A percentile compares a stretch with the other conserved stretches of the same genome.
Evolutionary conservation across 2,888 invertebrate species (phyloP).

Genomic region (Crossocerus cetratus): DNA sequence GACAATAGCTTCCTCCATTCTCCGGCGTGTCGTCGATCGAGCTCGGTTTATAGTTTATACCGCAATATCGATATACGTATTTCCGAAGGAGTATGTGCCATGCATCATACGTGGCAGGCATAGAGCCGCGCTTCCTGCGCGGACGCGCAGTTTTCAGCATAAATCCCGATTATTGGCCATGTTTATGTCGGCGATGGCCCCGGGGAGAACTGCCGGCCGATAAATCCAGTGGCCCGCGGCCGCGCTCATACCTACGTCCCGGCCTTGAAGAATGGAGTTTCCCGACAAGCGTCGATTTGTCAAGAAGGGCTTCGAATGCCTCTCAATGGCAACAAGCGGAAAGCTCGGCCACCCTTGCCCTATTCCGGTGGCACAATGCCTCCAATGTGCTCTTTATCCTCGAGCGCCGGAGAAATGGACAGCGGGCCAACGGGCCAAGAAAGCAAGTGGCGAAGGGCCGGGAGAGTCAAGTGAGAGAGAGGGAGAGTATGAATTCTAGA

Average conservation of each 20-base stretch:
- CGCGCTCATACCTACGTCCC: slow-evolving; percentile 43
- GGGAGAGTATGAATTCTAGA: slow-evolving; percentile 47
- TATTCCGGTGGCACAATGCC: slow-evolving; percentile 69
- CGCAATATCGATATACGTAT: not conserved
- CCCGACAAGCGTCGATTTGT: slow-evolving; percentile 76
- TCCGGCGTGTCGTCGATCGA: no score
- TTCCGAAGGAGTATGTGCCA: slow-evolving; percentile 1
- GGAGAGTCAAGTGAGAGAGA: slow-evolving; percentile 2
- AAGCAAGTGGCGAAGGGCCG: slow-evolving; percentile 12
- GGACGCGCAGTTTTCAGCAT: slow-evolving; percentile 47
- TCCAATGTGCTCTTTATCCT: slow-evolving; percentile 68
- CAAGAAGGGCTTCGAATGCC: slow-evolving; percentile 74
- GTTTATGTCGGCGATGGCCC: slow-evolving; percentile 66
- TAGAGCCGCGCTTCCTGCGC: slow-evolving; percentile 34
- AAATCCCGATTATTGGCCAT: slow-evolving; percentile 71
- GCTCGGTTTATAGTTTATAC: no score
- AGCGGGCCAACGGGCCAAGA: slow-evolving; percentile 9
- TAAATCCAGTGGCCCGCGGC: slow-evolving; percentile 69
- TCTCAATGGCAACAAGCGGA: slow-evolving; percentile 74
- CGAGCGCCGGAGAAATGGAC: slow-evolving; percentile 45
- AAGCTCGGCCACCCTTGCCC: slow-evolving; percentile 68
- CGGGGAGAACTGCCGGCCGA: slow-evolving; percentile 66
- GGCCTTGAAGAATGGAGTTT: slow-evolving; percentile 69
- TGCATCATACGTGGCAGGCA: not conserved
- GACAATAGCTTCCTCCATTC: no score